Conservation (phyloP, 2,113 vertebrate genomes). For the Gobius niger region DNA sequence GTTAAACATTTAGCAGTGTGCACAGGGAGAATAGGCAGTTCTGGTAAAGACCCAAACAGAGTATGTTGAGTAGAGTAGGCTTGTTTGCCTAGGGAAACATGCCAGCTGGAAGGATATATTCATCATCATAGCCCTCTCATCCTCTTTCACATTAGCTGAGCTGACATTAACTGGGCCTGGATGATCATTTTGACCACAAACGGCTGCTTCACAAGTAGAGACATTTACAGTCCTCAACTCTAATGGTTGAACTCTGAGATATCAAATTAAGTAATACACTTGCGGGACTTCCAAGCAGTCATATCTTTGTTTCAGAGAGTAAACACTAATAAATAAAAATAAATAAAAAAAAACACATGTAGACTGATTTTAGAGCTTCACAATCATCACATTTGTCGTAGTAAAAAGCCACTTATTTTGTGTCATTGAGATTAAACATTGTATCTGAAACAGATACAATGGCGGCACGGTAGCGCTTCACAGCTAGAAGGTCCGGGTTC, state of each 20-base stretch:
- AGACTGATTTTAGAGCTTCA: too few species aligned
- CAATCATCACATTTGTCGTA: too few species aligned
- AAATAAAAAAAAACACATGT: too few species aligned
- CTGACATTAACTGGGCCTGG: slow-evolving; percentile 41
- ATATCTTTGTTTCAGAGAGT: too few species aligned
- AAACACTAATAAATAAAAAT: too few species aligned
- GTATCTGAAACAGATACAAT: too few species aligned
- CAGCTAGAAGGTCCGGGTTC: too few species aligned
- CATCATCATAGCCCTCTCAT: slow-evolving; percentile 52
- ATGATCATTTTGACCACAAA: slow-evolving; percentile 40
- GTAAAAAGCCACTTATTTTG: too few species aligned
- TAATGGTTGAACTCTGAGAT: slow-evolving; percentile 36
- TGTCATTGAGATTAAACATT: too few species aligned
- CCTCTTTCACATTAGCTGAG: slow-evolving; percentile 53
- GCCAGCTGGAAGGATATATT: slow-evolving; percentile 60
- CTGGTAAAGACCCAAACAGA: slow-evolving; percentile 51
- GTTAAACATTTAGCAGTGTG: slow-evolving; percentile 65
- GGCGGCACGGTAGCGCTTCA: too few species aligned
- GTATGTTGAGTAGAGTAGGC: slow-evolving; percentile 6
- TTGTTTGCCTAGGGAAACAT: slow-evolving; percentile 41
- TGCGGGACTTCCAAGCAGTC: too few species aligned
- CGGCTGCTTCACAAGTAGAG: slow-evolving; percentile 56
- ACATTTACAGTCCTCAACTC: slow-evolving; percentile 41
- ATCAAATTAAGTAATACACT: background rate
- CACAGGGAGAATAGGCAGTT: slow-evolving; percentile 50